Evolutionary conservation across 2,888 invertebrate genomes (phyloP), one percentile per base, ranked within the genome.

Genomic region (Leucophora obtusa): DNA sequence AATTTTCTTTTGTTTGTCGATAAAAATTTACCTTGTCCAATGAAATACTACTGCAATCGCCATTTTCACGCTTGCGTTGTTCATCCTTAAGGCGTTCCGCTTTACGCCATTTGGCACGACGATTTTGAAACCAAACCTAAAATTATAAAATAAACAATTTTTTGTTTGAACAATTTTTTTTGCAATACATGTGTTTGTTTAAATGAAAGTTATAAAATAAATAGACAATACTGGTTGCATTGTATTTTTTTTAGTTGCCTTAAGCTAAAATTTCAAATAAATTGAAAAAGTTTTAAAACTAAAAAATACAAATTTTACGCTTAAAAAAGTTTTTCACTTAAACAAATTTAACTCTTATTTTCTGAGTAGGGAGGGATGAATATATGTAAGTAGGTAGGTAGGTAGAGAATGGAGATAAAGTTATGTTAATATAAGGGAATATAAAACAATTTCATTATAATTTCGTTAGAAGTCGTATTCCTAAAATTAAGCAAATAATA

Each of bases 41-140:
- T 78, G 93, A 91, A 21, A 93, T 92, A 84, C 93, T 92, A 73
- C 93, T 92, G 38, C 81, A 81, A 51, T 94, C 94, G 63, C 93
- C 93, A 14, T 95, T 95, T 86, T 96, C 96, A 63, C 96, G 91
- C 88, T 96, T 96, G 79, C 96, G 92, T 89, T 97, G 96, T 87
- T 97, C 97, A 88, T 97, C 97, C 92, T 97, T 97, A 88, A 97
- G 93, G 38, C 97, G 92, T 90, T 97, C 97, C 58, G 96, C 96
- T 91, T 97, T 97, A 81, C 97, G 92, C 97, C 97, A 97, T 91
- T 97, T 97, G 51, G 97, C 97, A 76, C 97, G 92, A 54, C 97
- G 93, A 88, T 97, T 97, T 92, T 97, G 97, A 89, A 97, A 97
- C 97, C 97, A 97, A 38, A 97, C 97, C 97, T 97, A 90, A 11